Conservation (phyloP, 64 coral and sea anemone genomes). For the Pachyseris speciosa region DNA sequence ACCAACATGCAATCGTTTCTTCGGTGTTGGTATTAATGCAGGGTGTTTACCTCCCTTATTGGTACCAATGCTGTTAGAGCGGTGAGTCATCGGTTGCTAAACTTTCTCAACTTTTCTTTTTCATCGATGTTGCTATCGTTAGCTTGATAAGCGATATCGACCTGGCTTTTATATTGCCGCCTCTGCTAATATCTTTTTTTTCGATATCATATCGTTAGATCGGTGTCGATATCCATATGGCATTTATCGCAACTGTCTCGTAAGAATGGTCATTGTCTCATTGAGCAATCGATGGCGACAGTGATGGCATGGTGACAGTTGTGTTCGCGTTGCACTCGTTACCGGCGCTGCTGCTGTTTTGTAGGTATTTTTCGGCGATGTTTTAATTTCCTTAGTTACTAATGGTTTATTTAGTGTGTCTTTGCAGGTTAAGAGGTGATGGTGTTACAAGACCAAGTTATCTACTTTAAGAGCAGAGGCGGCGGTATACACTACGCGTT, state of each 20-base stretch:
- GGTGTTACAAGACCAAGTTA: background rate
- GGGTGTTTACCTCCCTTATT: background rate
- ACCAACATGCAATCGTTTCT: background rate
- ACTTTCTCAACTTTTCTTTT: background rate
- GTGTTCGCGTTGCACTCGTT: slow-evolving; percentile 13
- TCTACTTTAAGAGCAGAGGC: background rate
- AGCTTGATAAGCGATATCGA: slow-evolving; percentile 14
- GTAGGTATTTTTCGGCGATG: background rate
- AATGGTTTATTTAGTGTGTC: background rate
- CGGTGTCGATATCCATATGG: background rate
- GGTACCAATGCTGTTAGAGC: background rate
- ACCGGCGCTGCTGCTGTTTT: background rate
- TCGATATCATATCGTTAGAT: background rate
- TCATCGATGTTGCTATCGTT: slow-evolving; percentile 16
- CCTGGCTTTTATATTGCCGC: slow-evolving; percentile 42
- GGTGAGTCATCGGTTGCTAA: background rate
- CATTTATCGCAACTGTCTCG: background rate
- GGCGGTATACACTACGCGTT: slow-evolving; percentile 41
- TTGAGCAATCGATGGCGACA: background rate
- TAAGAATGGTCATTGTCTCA: background rate
- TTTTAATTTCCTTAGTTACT: background rate
- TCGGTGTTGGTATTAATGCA: background rate
- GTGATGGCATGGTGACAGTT: background rate
- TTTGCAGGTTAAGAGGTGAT: background rate
- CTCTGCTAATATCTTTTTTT: background rate